Percentiles rank a stretch among this genome's conserved stretches.
These are phyloP conservation scores for Pyrrhosoma nymphula DNA, from an alignment of 2,888 invertebrate genomes.

Conservation along the genomic window DNA sequence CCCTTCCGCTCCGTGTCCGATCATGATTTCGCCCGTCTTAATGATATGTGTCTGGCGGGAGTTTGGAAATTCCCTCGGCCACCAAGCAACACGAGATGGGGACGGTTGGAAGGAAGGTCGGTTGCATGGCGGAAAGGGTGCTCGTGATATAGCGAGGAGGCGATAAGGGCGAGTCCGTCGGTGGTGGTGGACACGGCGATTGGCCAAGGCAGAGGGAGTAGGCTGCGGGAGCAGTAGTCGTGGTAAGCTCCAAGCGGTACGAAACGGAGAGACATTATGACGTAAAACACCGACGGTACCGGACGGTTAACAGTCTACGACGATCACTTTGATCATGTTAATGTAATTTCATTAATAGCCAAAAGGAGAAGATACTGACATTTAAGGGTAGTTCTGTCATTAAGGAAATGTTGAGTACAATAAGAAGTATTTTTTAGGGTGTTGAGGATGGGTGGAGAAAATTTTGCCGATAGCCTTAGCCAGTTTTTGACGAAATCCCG, in stretches of 20 bases:
- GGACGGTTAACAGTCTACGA: no score
- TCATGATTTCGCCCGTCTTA: constrained; percentile 32
- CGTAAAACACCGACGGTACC: no score
- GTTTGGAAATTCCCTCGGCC: constrained; percentile 34
- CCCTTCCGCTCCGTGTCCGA: background rate
- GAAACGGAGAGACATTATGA: no score
- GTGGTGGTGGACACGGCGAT: background rate
- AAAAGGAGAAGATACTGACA: no score
- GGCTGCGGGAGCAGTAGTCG: background rate
- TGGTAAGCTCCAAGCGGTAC: background rate
- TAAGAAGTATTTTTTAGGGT: no score
- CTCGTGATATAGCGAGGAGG: background rate
- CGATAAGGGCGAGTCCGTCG: background rate
- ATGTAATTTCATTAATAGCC: no score
- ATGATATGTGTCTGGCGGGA: constrained; percentile 29
- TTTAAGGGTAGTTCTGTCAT: no score
- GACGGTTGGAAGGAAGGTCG: background rate
- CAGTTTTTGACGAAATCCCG: no score
- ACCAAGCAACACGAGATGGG: background rate
- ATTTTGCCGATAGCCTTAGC: no score
- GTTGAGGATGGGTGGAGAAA: no score
- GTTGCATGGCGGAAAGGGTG: background rate
- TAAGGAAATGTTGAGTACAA: no score
- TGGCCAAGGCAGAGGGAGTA: background rate
- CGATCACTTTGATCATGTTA: no score